These are phyloP conservation scores for Ovis canadensis DNA, from an alignment of 2,113 vertebrate genomes.

Conservation along the genomic window DNA sequence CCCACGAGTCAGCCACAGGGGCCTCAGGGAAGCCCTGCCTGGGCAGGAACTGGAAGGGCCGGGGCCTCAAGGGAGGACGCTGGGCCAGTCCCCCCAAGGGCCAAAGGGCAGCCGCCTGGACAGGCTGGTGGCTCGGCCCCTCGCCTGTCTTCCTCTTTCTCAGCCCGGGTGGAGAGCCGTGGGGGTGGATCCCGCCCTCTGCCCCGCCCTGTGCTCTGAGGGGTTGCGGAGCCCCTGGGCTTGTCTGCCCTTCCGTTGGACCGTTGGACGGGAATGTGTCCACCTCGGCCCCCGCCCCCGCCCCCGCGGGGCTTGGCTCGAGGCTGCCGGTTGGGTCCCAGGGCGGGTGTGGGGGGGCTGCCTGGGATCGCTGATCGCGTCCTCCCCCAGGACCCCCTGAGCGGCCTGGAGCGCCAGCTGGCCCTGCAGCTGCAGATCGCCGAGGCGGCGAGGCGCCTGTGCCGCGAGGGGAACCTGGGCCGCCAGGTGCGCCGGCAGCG, in stretches of 20 bases:
- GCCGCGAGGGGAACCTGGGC: constrained; percentile 86
- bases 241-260: not conserved
- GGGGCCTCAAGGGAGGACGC: not conserved
- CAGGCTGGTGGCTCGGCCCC: not conserved
- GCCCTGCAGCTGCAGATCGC: constrained; percentile 92
- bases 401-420: constrained; percentile 86
- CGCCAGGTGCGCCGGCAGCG: constrained; percentile 87
- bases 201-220: not conserved
- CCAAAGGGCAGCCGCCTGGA: not conserved
- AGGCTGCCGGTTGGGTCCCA: not conserved
- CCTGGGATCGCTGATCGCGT: not conserved
- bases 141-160: not conserved
- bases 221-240: not conserved
- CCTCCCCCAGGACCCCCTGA: constrained; percentile 83
- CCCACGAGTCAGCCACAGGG: not conserved
- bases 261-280: not conserved
- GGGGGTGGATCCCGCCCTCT: not conserved
- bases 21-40: not conserved
- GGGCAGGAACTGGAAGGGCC: not conserved
- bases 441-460: constrained; percentile 86
- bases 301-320: not conserved
- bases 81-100: not conserved
- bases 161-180: fast-evolving
- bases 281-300: not conserved
- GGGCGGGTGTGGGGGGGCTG: not conserved